Conservation (phyloP, 1,140 invertebrate species). For the Saccostrea glomerata region DNA sequence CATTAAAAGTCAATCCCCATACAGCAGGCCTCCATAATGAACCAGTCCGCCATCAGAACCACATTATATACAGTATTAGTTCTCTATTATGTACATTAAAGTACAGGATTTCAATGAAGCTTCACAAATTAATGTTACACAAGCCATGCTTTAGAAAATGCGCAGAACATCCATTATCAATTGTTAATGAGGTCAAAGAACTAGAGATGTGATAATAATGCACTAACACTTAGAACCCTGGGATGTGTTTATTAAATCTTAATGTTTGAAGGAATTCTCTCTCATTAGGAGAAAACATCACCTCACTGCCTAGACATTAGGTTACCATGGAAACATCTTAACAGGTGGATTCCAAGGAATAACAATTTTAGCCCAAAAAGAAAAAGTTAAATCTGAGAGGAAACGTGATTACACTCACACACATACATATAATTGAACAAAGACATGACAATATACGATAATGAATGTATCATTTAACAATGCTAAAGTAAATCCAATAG, state of each 20-base stretch:
- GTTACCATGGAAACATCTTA: conserved; percentile 19
- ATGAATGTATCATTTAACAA: too few species aligned
- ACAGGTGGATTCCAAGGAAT: conserved; percentile 19
- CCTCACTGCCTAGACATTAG: conserved; percentile 1
- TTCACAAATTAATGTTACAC: not conserved
- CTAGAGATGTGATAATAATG: not conserved
- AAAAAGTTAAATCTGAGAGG: not conserved
- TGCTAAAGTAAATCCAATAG: not conserved
- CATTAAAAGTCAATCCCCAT: not conserved
- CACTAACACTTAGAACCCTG: not conserved
- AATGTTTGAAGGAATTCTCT: not conserved
- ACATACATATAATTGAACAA: too few species aligned
- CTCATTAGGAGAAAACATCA: not conserved
- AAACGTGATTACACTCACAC: too few species aligned
- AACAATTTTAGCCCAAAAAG: not conserved
- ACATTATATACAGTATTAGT: not conserved
- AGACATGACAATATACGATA: too few species aligned
- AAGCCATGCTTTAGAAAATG: not conserved
- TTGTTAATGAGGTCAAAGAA: not conserved
- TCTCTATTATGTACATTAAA: not conserved
- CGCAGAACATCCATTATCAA: not conserved
- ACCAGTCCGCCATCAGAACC: not conserved
- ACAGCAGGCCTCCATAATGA: not conserved
- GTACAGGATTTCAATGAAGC: not conserved
- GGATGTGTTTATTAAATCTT: conserved; percentile 12